Evolutionary conservation across 1,140 invertebrate genomes (phyloP).

Genomic region (Sarcophaga bullata): DNA sequence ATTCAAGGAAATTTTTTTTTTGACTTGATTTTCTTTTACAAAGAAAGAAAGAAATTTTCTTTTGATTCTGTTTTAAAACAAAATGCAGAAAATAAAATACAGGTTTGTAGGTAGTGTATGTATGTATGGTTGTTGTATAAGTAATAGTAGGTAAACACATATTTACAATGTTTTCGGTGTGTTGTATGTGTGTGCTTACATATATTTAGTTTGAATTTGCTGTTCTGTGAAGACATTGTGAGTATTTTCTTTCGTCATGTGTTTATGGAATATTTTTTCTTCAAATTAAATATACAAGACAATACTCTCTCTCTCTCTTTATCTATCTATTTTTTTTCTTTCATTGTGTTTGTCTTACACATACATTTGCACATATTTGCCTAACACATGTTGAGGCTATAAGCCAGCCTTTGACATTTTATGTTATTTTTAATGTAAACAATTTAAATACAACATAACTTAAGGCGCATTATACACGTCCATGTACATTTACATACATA

Average conservation of each 20-base stretch:
- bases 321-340: slow-evolving; percentile 5
- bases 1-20: background rate
- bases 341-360: background rate
- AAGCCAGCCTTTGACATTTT: slow-evolving; percentile 38
- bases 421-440: slow-evolving; percentile 40
- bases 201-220: too few species aligned
- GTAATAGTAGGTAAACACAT: background rate
- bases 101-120: slow-evolving; percentile 2
- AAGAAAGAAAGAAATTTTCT: background rate
- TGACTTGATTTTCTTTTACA: too few species aligned
- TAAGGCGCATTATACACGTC: slow-evolving; percentile 22
- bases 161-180: background rate
- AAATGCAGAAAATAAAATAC: slow-evolving; percentile 4
- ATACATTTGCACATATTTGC: background rate
- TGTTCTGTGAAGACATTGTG: too few species aligned
- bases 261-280: background rate
- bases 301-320: background rate
- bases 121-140: background rate
- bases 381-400: slow-evolving; percentile 36
- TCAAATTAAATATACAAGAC: slow-evolving; percentile 13
- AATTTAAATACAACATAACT: slow-evolving; percentile 41
- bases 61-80: background rate
- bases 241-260: background rate
- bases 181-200: background rate
- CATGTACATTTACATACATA: background rate